A percentile compares a stretch with the other conserved stretches of the same genome.
Conservation (phyloP, 2,113 vertebrate genomes). For the Cricetomys ansorgei region DNA sequence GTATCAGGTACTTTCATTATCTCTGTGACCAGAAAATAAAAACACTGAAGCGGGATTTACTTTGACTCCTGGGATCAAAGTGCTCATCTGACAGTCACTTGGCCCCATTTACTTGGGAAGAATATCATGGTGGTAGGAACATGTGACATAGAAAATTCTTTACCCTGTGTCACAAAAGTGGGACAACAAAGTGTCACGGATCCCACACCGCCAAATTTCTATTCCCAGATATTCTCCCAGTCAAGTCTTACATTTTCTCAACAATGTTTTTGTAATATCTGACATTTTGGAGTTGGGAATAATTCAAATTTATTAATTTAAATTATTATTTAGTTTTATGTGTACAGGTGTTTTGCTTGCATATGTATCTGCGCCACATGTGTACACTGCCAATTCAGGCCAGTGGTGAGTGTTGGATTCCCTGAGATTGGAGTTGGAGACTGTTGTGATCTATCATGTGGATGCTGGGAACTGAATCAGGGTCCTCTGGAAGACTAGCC, state of each 20-base stretch:
- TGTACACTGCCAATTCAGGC: background rate
- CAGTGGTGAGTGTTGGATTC: background rate
- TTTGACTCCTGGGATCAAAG: background rate
- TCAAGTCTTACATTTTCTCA: background rate
- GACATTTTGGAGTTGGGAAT: background rate
- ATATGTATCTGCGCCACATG: background rate
- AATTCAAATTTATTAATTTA: background rate
- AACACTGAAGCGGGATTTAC: background rate
- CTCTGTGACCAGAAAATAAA: background rate
- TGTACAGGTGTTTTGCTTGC: background rate
- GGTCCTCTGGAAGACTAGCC: background rate
- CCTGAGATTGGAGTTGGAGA: background rate
- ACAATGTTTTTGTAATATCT: background rate
- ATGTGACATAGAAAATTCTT: background rate
- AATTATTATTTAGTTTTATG: background rate
- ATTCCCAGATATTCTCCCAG: background rate
- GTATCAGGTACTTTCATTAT: background rate
- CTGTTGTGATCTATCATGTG: background rate
- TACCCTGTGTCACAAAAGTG: background rate
- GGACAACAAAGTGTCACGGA: background rate
- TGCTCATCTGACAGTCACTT: background rate
- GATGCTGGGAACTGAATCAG: background rate
- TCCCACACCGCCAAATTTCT: background rate
- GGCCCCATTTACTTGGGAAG: background rate
- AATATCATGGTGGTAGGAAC: background rate